These are phyloP conservation scores for Cyanoderma ruficeps DNA, from an alignment of 2,113 vertebrate species.

Conservation along the genomic window DNA sequence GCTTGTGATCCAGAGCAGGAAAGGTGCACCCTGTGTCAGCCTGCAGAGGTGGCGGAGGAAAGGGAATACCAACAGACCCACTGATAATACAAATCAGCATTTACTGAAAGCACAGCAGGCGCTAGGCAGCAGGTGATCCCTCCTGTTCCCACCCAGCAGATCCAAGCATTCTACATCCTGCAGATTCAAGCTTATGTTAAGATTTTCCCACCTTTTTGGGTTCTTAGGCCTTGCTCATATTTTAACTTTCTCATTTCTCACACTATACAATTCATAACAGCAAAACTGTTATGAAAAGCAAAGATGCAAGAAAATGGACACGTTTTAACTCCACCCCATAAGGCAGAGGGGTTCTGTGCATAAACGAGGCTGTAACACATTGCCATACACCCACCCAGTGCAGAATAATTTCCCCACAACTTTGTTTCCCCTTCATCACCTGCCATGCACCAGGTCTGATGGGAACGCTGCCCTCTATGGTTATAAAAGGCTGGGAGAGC, in stretches of 20 bases:
- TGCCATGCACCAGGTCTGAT: neutral
- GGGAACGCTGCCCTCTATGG: rapidly evolving
- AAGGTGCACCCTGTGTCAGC: rapidly evolving
- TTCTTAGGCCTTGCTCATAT: neutral
- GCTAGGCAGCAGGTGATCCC: neutral
- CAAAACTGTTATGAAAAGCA: neutral
- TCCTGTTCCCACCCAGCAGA: neutral
- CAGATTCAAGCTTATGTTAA: neutral
- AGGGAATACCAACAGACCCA: neutral
- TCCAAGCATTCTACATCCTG: neutral
- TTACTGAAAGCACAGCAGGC: neutral
- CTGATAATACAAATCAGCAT: neutral
- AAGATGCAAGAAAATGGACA: neutral
- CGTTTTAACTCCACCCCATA: rapidly evolving
- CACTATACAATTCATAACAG: neutral
- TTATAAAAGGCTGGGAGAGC: neutral
- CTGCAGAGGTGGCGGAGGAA: neutral
- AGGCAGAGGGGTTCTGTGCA: neutral
- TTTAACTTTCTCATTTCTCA: neutral
- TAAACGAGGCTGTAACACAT: rapidly evolving
- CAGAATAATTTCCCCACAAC: neutral
- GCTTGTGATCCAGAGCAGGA: neutral
- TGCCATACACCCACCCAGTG: rapidly evolving
- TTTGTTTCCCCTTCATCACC: rapidly evolving
- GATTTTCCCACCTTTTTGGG: neutral